These are phyloP conservation scores for Clupea harengus DNA, from an alignment of 2,113 vertebrate genomes.

Conservation along the genomic window DNA sequence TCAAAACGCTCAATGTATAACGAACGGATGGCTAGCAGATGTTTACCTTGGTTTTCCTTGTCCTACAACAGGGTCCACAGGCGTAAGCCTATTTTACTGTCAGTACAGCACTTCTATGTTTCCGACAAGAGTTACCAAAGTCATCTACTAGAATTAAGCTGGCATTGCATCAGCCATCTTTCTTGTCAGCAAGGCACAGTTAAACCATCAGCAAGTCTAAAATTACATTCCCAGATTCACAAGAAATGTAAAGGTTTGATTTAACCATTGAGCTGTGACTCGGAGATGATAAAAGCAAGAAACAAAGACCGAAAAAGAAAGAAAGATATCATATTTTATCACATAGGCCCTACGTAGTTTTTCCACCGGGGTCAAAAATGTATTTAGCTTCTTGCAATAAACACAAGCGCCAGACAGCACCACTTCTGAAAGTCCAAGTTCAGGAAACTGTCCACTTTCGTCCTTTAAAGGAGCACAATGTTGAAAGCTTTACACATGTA, in stretches of 20 bases:
- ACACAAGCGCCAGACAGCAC: slow-evolving; percentile 24
- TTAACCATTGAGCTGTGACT: not conserved
- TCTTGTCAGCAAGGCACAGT: not conserved
- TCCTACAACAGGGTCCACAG: not conserved
- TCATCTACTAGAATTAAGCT: not conserved
- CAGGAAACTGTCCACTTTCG: slow-evolving; percentile 30
- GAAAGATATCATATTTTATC: slow-evolving; percentile 17
- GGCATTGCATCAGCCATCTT: not conserved
- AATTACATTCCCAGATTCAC: not conserved
- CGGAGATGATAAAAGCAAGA: not conserved
- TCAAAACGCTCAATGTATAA: slow-evolving; percentile 8
- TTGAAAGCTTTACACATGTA: slow-evolving; percentile 40
- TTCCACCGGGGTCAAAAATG: slow-evolving; percentile 30
- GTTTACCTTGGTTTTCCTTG: not conserved
- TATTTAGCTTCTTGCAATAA: slow-evolving; percentile 41
- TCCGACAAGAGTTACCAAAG: slow-evolving; percentile 15
- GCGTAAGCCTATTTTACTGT: not conserved
- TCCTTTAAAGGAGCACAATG: slow-evolving; percentile 23
- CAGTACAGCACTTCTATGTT: not conserved
- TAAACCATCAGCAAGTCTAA: slow-evolving; percentile 10
- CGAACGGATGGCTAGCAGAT: slow-evolving; percentile 4
- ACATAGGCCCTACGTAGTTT: not conserved
- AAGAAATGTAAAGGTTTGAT: slow-evolving; percentile 3
- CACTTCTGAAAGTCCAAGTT: slow-evolving; percentile 28
- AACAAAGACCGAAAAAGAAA: not conserved